Percentiles rank a stretch among this genome's conserved stretches.
Evolutionary conservation across 2,113 vertebrate species (phyloP).

Genomic region (Eolophus roseicapilla): DNA sequence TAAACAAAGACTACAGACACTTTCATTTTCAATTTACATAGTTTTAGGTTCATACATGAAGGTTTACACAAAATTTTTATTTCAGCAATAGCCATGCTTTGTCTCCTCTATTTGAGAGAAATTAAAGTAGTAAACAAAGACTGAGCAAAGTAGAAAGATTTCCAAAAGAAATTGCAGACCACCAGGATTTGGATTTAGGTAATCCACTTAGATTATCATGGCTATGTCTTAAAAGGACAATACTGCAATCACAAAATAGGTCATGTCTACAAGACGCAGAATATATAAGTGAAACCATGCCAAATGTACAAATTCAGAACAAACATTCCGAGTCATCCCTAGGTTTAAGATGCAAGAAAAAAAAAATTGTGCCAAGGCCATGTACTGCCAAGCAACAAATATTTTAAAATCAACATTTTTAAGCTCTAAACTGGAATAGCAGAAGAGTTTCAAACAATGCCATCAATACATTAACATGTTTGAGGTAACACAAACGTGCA

Average conservation of each 20-base stretch:
- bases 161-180: constrained; percentile 76
- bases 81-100: constrained; percentile 17
- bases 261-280: constrained; percentile 58
- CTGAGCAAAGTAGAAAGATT: constrained; percentile 60
- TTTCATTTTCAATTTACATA: background rate
- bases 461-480: background rate
- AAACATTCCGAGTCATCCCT: background rate
- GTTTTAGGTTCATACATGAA: background rate
- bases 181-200: constrained; percentile 79
- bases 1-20: background rate
- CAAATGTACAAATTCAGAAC: constrained; percentile 2
- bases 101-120: constrained; percentile 2
- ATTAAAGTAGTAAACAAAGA: constrained; percentile 70
- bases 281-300: constrained; percentile 27
- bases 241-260: constrained; percentile 75
- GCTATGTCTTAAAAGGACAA: constrained; percentile 76
- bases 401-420: background rate
- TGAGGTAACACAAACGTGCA: background rate
- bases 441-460: background rate
- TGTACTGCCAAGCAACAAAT: background rate
- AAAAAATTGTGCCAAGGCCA: background rate
- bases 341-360: background rate
- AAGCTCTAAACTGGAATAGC: background rate
- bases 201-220: constrained; percentile 81
- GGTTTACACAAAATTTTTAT: background rate